Evolutionary conservation across 2,888 invertebrate genomes (phyloP), one percentile per base, ranked within the genome.

Genomic region (Noctuana brunneofusca): DNA sequence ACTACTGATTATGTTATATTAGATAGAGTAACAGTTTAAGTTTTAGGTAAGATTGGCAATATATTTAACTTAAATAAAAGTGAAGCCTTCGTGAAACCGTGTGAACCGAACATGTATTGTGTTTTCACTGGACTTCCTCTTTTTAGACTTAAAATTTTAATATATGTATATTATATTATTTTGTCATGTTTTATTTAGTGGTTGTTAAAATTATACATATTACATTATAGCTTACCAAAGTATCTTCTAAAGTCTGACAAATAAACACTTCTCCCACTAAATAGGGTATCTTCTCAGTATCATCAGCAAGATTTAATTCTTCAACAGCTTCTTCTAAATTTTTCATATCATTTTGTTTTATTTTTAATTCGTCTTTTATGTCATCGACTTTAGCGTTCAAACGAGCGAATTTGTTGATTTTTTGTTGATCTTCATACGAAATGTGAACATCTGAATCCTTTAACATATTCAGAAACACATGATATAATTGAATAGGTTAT

Each of bases 331-430:
- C 98, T 82, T 97, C 97, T 48, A 99, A 90, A 86, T 97, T 98
- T 81, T 97, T 96, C 67, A 98, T 89, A 75, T 97, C 97, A 85
- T 97, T 97, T 93, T 96, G 95, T 89, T 96, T 97, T 35, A 93
- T 87, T 89, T 96, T 96, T 35, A 98, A 88, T 83, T 98, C 97
- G 71, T 97, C 96, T 82, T 97, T 97, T 12, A 96, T 92, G 80
- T 98, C 98, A 74, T 98, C 97, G 75, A 98, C 93, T 84, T 96
- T 96, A 0, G 97, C 98, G 92, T 99, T 98, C 68, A 96, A 94
- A 66, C 97, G 94, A 0, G 99, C 99, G 88, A 99, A 99, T 82
- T 95, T 96, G 86, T 99, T 99, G 68, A 99, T 99, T 90, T 97
- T 97, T 79, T 97, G 97, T 87, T 99, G 99, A 90, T 99, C 99